Base-by-base conservation (phyloP, 2,797 vertebrate species). In the Geotrypetes seraphini region DNA sequence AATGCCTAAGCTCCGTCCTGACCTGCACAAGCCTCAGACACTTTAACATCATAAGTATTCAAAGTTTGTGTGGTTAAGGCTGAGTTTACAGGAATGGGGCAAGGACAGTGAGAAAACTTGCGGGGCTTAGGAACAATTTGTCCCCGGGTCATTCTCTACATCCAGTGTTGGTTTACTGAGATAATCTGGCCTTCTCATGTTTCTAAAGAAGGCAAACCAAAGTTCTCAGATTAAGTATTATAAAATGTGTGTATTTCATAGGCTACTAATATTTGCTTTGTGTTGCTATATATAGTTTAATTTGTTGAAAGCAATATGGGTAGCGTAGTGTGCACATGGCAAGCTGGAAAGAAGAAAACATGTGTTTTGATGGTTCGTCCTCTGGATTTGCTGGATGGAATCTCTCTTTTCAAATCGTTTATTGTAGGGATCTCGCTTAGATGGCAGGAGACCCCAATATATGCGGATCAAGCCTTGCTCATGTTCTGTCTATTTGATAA, bases 231-330 rank as follows among this genome's bases (percentile, higher is more conserved):
- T n/a, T n/a, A 69, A 68, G 57, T 71, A 67, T 67, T 71, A 65
- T 20, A 36, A 47, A 60, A 50, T 28, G 28, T 54, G 42, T 9
- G 43, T 14, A 32, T 22, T 22, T 60, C n/a, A n/a, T n/a, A 59
- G 63, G 59, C 48, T 66, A 74, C 73, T 73, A 74, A 74, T 73
- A 68, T 69, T 62, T 42, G 38, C 39, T 13, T 67, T 44, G 37
- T 26, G 16, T 4, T 1, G 10, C 23, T 63, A 71, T 72, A 71
- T 62, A 62, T 60, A 65, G 17, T 55, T 45, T 58, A 62, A 53
- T 14, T 32, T 18, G 8, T 57, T 63, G 57, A 29, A 44, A 26
- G 33, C 48, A 49, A 40, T 43, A 46, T 25, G 48, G 55, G 56
- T 63, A 66, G 35, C 67, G 63, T 63, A 67, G n/a, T n/a, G n/a